Conservation (phyloP, 1,140 invertebrate genomes). For the Caenorhabditis briggsae region DNA sequence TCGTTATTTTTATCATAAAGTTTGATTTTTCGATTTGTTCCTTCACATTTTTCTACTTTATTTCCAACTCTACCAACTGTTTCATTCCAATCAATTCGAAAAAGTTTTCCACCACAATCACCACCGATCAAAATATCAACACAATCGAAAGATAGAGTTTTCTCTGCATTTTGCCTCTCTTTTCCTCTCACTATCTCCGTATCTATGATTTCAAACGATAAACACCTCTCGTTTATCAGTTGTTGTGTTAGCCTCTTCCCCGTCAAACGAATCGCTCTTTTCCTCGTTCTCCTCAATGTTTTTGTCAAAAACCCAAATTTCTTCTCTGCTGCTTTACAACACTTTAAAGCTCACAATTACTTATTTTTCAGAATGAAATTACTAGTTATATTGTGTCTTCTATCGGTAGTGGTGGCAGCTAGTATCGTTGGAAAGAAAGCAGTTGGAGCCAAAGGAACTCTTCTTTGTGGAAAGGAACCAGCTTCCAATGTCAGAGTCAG, state of each 20-base stretch:
- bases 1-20: too few species aligned
- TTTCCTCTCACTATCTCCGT: not conserved
- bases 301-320: not conserved
- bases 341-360: not conserved
- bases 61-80: constrained; percentile 25
- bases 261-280: not conserved
- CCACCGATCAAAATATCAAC: constrained; percentile 43
- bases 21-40: not conserved
- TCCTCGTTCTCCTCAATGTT: constrained; percentile 44
- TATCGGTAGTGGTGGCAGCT: not conserved
- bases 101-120: not conserved
- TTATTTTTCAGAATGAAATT: constrained; percentile 41
- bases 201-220: constrained; percentile 27
- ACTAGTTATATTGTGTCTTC: not conserved
- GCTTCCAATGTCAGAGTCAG: constrained; percentile 58
- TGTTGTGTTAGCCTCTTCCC: constrained; percentile 18
- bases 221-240: constrained; percentile 49
- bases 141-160: not conserved
- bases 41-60: not conserved
- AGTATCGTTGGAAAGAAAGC: constrained; percentile 45
- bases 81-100: constrained; percentile 14
- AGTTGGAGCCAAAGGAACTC: constrained; percentile 60
- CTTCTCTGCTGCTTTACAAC: not conserved
- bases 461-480: constrained; percentile 61
- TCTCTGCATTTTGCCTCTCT: not conserved